These are phyloP conservation scores for Esperia sulphurella DNA, from an alignment of 2,888 invertebrate species.

Conservation along the genomic window DNA sequence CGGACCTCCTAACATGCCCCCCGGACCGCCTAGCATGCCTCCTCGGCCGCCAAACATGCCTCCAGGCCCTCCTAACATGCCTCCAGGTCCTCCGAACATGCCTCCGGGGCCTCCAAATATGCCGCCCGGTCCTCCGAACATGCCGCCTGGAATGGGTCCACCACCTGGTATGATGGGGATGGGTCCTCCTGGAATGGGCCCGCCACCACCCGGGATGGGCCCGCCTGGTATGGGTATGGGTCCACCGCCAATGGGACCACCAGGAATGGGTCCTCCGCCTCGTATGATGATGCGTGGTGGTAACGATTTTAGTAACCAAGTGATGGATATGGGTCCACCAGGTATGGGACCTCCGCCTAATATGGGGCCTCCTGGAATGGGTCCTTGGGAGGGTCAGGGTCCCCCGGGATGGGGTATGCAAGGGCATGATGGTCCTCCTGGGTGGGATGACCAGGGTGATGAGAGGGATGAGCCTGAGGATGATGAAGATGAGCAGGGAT, in stretches of 20 bases:
- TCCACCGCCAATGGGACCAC: slow-evolving; percentile 37
- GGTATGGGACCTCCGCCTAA: slow-evolving; percentile 66
- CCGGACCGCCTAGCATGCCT: no score
- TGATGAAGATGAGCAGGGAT: slow-evolving; percentile 36
- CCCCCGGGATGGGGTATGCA: slow-evolving; percentile 46
- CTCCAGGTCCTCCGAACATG: slow-evolving; percentile 26
- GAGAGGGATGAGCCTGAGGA: slow-evolving; percentile 54
- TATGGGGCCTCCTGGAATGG: slow-evolving; percentile 56
- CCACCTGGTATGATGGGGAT: slow-evolving; percentile 41
- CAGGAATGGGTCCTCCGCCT: slow-evolving; percentile 38
- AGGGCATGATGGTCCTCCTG: slow-evolving; percentile 45
- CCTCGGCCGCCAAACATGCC: slow-evolving; percentile 31
- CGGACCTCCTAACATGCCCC: slow-evolving; percentile 10
- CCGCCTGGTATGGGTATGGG: slow-evolving; percentile 31
- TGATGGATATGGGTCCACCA: slow-evolving; percentile 65
- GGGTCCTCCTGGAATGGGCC: slow-evolving; percentile 33
- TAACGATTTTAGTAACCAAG: slow-evolving; percentile 48
- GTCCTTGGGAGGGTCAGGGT: slow-evolving; percentile 56
- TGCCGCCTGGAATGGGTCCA: slow-evolving; percentile 35
- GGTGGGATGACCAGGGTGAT: slow-evolving; percentile 68
- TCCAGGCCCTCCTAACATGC: slow-evolving; percentile 30
- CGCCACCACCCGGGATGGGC: slow-evolving; percentile 33
- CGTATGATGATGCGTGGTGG: slow-evolving; percentile 42
- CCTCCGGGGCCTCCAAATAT: slow-evolving; percentile 37
- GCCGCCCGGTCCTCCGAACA: slow-evolving; percentile 2